A percentile compares a stretch with the other conserved stretches of the same genome.
Evolutionary conservation across 1,140 invertebrate genomes (phyloP).

Genomic region (Saxidomus purpurata): DNA sequence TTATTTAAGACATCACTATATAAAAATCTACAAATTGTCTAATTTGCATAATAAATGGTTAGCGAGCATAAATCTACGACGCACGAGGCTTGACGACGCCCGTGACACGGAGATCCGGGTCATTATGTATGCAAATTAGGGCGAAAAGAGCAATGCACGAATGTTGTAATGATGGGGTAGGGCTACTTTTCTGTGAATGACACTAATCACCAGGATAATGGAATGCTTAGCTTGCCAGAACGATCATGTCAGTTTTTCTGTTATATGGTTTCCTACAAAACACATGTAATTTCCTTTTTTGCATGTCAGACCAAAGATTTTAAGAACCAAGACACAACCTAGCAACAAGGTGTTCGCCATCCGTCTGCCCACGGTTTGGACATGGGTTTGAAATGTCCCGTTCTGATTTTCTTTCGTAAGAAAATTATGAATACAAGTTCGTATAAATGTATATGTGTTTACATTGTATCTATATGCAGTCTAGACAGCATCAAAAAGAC

Average conservation of each 20-base stretch:
- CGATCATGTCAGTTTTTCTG: constrained; percentile 17
- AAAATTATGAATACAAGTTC: no score
- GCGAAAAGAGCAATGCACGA: constrained; percentile 28
- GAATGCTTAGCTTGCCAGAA: background rate
- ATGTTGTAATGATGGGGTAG: constrained; percentile 32
- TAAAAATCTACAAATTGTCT: constrained; percentile 39
- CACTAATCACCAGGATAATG: constrained; percentile 25
- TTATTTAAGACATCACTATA: background rate
- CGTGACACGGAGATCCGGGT: constrained; percentile 27
- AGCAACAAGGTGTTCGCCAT: no score
- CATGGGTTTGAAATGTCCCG: no score
- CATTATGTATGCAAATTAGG: constrained; percentile 56
- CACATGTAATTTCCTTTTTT: background rate
- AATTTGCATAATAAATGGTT: constrained; percentile 65
- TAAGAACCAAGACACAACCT: background rate
- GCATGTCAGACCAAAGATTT: background rate
- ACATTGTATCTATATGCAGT: no score
- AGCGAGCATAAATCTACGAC: constrained; percentile 28
- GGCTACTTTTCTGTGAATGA: background rate
- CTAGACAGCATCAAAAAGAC: no score
- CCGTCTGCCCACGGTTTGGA: no score
- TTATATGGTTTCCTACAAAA: background rate
- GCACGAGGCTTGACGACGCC: constrained; percentile 18
- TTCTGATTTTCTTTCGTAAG: no score
- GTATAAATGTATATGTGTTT: no score